Evolutionary conservation across 2,797 vertebrate genomes (phyloP).

Genomic region (Spea hammondii): DNA sequence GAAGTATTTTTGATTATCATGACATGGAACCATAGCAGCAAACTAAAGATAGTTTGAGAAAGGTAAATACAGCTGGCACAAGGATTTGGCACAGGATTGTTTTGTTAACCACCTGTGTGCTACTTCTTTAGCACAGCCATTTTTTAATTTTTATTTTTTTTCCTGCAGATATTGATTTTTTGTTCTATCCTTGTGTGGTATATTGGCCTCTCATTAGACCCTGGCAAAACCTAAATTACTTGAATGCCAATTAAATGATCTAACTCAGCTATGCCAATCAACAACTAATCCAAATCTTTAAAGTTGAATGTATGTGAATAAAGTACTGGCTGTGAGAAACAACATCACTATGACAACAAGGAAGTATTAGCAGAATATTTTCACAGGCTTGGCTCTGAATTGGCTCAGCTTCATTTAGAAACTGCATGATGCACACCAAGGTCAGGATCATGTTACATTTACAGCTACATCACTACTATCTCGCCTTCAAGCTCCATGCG

Average conservation of each 20-base stretch:
- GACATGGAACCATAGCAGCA: no score
- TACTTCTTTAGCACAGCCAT: no score
- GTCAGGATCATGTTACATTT: constrained; percentile 21
- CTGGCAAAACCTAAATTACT: constrained; percentile 15
- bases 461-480: neutral
- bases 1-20: no score
- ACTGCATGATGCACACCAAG: constrained; percentile 20
- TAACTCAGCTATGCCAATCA: constrained; percentile 31
- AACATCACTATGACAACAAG: constrained; percentile 50
- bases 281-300: constrained; percentile 32
- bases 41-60: no score
- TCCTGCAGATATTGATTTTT: no score
- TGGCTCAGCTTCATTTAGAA: constrained; percentile 37
- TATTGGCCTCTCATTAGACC: constrained; percentile 61
- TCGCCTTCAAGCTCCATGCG: neutral
- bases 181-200: constrained; percentile 53
- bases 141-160: no score
- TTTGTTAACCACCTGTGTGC: no score
- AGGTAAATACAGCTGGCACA: no score
- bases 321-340: constrained; percentile 34
- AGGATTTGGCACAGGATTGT: no score
- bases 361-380: constrained; percentile 44
- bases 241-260: constrained; percentile 35
- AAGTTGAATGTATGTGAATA: constrained; percentile 46
- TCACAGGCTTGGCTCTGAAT: constrained; percentile 46